Conservation (phyloP, 2,797 vertebrate species). For the Poecilia gillii region DNA sequence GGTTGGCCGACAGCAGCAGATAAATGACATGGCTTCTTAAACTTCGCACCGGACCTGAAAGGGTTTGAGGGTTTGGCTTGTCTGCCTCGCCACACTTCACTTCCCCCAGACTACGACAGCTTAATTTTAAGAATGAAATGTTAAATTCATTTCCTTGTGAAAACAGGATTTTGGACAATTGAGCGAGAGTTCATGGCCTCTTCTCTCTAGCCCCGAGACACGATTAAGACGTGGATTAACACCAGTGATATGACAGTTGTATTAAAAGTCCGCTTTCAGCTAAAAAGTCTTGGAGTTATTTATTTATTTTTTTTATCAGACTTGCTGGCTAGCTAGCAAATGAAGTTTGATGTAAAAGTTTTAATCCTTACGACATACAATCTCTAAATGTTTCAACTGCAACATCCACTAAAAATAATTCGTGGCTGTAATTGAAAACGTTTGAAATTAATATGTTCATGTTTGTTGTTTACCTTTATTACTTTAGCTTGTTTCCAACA, state of each 20-base stretch:
- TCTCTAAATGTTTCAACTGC: background rate
- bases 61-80: background rate
- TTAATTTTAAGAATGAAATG: background rate
- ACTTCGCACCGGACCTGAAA: background rate
- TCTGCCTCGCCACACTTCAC: background rate
- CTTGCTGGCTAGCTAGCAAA: background rate
- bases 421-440: background rate
- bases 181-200: background rate
- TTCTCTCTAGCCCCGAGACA: background rate
- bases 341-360: background rate
- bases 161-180: background rate
- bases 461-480: background rate
- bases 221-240: background rate
- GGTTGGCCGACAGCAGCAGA: background rate
- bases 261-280: no score
- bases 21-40: background rate
- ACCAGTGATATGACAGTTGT: background rate
- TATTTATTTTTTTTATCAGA: background rate
- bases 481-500: background rate
- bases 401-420: background rate
- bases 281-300: background rate
- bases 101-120: background rate
- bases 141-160: background rate
- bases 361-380: background rate
- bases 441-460: background rate